Percentiles rank a stretch among this genome's conserved stretches.
Conservation (phyloP, 2,797 vertebrate species). For the Liparis tanakae region DNA sequence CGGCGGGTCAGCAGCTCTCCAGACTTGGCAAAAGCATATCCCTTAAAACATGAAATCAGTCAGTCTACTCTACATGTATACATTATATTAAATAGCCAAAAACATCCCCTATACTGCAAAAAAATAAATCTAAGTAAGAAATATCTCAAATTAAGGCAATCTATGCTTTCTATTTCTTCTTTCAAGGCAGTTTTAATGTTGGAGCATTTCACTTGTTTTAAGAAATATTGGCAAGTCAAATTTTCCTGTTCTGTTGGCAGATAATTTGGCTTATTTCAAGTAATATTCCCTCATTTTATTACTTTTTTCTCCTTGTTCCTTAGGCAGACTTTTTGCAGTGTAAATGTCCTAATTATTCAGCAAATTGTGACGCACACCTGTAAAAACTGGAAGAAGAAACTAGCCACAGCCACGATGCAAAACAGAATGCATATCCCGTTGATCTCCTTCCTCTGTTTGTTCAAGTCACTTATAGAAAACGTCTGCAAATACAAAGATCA, state of each 20-base stretch:
- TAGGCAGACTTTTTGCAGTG: too few relatives aligned
- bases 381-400: slow-evolving; percentile 84
- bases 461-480: slow-evolving; percentile 80
- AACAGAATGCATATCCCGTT: slow-evolving; percentile 83
- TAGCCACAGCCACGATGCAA: slow-evolving; percentile 75
- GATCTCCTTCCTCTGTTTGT: slow-evolving; percentile 78
- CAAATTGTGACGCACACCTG: slow-evolving; percentile 75
- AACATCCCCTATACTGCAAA: too few relatives aligned
- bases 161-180: too few relatives aligned
- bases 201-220: too few relatives aligned
- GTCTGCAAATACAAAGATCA: slow-evolving; percentile 73
- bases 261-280: too few relatives aligned
- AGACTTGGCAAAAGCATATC: slow-evolving; percentile 85
- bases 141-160: too few relatives aligned
- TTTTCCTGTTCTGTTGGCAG: too few relatives aligned
- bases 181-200: too few relatives aligned
- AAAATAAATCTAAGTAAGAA: too few relatives aligned
- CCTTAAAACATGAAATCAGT: slow-evolving; percentile 62
- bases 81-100: background rate
- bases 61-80: background rate
- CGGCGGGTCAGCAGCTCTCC: slow-evolving; percentile 85
- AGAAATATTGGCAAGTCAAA: too few relatives aligned
- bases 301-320: too few relatives aligned
- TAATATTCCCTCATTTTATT: too few relatives aligned
- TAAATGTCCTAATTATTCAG: background rate